Evolutionary conservation across 2,113 vertebrate genomes (phyloP).

Genomic region (Regulus satrapa): DNA sequence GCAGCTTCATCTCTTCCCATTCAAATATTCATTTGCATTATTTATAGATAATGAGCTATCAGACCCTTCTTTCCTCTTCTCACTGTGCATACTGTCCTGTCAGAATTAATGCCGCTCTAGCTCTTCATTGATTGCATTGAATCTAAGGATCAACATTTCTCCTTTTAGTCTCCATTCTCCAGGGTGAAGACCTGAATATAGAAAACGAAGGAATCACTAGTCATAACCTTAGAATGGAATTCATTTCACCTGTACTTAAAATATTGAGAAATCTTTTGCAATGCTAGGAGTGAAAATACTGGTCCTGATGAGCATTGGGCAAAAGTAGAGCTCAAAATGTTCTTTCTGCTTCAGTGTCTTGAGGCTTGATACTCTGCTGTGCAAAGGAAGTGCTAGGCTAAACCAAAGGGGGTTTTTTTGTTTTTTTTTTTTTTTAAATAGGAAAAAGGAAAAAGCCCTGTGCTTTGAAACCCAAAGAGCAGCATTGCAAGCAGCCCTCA

Average conservation of each 20-base stretch:
- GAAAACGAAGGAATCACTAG: background rate
- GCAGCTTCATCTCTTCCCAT: background rate
- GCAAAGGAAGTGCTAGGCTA: background rate
- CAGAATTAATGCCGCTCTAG: background rate
- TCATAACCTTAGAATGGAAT: background rate
- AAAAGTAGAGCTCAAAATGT: background rate
- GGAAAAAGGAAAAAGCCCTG: rapidly evolving
- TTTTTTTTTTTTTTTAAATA: too few species aligned
- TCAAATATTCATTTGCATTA: slow-evolving; percentile 10
- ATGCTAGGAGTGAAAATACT: background rate
- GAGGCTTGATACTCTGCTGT: background rate
- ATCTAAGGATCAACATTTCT: background rate
- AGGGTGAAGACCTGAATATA: background rate
- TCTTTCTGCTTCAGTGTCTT: background rate
- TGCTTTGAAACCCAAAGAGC: background rate
- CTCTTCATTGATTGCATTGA: background rate
- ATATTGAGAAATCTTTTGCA: background rate
- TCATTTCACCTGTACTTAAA: background rate
- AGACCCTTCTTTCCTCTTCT: background rate
- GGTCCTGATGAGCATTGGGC: background rate
- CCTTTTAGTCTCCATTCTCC: background rate
- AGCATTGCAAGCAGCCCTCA: background rate
- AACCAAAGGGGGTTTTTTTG: too few species aligned
- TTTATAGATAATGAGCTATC: slow-evolving; percentile 1
- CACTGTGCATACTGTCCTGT: background rate